Percentiles rank a stretch among this genome's conserved stretches.
These are phyloP conservation scores for Seriola quinqueradiata DNA, from an alignment of 2,113 vertebrate genomes.

Conservation along the genomic window DNA sequence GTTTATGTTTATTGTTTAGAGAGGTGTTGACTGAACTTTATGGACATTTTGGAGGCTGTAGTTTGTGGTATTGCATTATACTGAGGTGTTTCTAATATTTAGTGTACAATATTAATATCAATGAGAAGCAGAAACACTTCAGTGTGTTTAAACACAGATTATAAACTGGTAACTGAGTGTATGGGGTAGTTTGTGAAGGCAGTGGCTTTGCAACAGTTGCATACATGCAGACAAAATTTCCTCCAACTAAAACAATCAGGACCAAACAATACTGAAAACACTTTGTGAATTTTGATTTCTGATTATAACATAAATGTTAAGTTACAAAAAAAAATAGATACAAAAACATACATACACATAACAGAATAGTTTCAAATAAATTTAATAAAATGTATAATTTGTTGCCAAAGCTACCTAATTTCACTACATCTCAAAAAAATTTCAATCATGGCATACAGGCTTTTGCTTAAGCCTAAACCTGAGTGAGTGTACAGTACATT, in stretches of 20 bases:
- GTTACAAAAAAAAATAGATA: conserved; percentile 13
- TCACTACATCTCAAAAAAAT: conserved; percentile 7
- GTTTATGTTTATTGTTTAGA: no score
- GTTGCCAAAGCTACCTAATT: conserved; percentile 17
- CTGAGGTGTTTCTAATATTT: background rate
- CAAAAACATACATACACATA: conserved; percentile 24
- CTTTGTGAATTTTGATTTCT: background rate
- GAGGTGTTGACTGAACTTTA: background rate
- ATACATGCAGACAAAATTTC: conserved; percentile 31
- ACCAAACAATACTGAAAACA: conserved; percentile 22
- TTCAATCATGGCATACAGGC: conserved; percentile 49
- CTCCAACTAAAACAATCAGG: conserved; percentile 3
- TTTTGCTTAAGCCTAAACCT: conserved; percentile 64
- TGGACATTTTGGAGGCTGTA: background rate
- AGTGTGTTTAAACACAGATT: background rate
- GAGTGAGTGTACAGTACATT: conserved; percentile 62
- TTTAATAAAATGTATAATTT: background rate
- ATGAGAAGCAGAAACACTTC: background rate
- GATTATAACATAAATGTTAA: conserved; percentile 6
- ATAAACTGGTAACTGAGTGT: conserved; percentile 30
- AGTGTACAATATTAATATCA: background rate
- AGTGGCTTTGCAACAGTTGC: conserved; percentile 17
- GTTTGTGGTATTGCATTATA: background rate
- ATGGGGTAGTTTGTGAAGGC: background rate
- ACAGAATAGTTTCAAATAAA: conserved; percentile 27